These are phyloP conservation scores for Hydropsyche tenuis DNA, from an alignment of 1,140 invertebrate genomes.

Conservation along the genomic window DNA sequence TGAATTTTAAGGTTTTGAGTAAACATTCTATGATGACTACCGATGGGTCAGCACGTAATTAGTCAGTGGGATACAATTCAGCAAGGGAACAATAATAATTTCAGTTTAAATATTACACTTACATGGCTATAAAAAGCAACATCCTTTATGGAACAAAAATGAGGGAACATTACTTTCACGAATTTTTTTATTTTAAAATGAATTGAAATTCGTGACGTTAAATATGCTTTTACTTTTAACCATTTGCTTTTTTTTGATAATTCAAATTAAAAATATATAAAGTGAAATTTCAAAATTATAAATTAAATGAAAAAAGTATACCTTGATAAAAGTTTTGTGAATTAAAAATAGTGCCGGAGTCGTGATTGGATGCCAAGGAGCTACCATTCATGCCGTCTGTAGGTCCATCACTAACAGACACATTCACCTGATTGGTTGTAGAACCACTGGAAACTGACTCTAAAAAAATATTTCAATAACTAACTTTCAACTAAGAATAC, in stretches of 20 bases:
- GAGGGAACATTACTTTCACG: slow-evolving; percentile 24
- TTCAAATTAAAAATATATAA: not conserved
- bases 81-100: slow-evolving; percentile 45
- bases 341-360: slow-evolving; percentile 46
- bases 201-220: not conserved
- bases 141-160: slow-evolving; percentile 48
- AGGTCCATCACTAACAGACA: slow-evolving; percentile 52
- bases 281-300: too few relatives aligned
- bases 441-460: slow-evolving; percentile 69
- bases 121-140: slow-evolving; percentile 48
- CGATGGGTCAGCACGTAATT: slow-evolving; percentile 3
- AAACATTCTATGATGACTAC: slow-evolving; percentile 20
- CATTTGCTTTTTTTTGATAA: not conserved
- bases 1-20: not conserved
- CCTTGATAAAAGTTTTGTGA: slow-evolving; percentile 48
- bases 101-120: slow-evolving; percentile 41
- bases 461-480: slow-evolving; percentile 51
- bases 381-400: slow-evolving; percentile 49
- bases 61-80: not conserved
- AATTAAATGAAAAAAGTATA: slow-evolving; percentile 4
- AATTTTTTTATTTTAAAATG: not conserved
- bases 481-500: slow-evolving; percentile 13
- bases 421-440: slow-evolving; percentile 62
- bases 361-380: slow-evolving; percentile 48
- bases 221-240: slow-evolving; percentile 2